Base-by-base conservation (phyloP, 2,113 vertebrate species). In the Catagonus wagneri region DNA sequence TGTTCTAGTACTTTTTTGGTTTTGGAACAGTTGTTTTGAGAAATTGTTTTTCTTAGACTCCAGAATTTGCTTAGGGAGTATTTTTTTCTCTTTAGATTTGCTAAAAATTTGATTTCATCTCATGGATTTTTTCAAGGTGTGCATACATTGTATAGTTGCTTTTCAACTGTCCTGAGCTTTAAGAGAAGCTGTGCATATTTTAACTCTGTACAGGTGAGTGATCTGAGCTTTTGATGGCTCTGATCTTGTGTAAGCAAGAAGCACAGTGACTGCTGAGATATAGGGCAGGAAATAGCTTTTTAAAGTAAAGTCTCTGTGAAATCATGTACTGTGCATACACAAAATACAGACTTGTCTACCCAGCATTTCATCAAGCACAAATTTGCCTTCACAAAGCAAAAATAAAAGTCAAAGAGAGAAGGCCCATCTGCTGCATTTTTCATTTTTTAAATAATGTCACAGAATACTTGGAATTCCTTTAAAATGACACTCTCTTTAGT, bases 11-110 rank as follows among this genome's bases (percentile, higher is more conserved):
- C 22, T 90, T 80, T 0, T 52, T 60, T 75, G 34, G 22, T 69
- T 83, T 83, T 32, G 44, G 16, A 69, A 52, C 16, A 60, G 74
- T 36, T 61, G 32, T 83, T 61, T 78, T 7, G 50, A 88, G 86
- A 83, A 79, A 60, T 83, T 50, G 23, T 68, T 90, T 90, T 63
- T 93, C 56, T 13, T 36, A 19, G 71, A 19, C 25, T 74, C 50
- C 36, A 61, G 52, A 75, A 68, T 74, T 93, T 96, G 69, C 87
- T 79, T 44, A 68, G 15, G n/a, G 71, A 74, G 22, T 91, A 20
- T n/a, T 60, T 92, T 90, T 58, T 76, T 89, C 85, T 72, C 78
- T 95, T 44, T 44, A 44, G 86, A 61, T 79, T 90, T 93, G 63
- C 86, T 61, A 4, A 76, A 69, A 54, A 32, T 60, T 34, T 79